Conservation (phyloP, 2,888 invertebrate species). For the Drosophila percnosoma region DNA sequence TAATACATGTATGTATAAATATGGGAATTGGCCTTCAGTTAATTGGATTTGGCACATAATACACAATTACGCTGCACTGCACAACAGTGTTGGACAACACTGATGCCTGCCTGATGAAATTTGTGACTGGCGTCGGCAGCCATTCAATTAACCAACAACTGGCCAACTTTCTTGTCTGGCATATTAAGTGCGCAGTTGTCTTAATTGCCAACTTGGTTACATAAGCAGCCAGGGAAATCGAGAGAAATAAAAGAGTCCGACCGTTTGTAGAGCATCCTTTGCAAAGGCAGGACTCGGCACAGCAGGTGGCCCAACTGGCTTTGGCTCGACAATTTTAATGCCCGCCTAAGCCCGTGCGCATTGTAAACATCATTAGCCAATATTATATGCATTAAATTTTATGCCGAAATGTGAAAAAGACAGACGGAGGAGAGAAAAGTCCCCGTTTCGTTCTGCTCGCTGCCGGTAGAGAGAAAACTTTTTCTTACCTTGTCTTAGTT, state of each 20-base stretch:
- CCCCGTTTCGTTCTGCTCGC: constrained; percentile 4
- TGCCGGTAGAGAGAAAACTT: constrained; percentile 59
- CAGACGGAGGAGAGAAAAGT: constrained; percentile 33
- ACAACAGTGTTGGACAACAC: constrained; percentile 16
- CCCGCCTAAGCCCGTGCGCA: constrained; percentile 80
- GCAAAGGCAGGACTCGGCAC: constrained; percentile 21
- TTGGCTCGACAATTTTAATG: constrained; percentile 82
- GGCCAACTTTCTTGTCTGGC: constrained; percentile 39
- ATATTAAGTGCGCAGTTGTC: constrained; percentile 58
- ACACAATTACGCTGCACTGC: constrained; percentile 7
- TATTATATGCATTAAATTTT: constrained; percentile 85
- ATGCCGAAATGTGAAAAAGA: constrained; percentile 74
- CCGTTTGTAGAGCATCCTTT: background rate
- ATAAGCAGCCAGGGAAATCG: constrained; percentile 42
- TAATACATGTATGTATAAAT: background rate
- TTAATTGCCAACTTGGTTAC: constrained; percentile 57
- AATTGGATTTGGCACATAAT: constrained; percentile 2
- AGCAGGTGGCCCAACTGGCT: constrained; percentile 80
- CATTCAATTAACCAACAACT: constrained; percentile 52
- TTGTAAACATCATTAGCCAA: constrained; percentile 85
- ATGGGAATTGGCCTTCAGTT: background rate
- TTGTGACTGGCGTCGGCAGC: constrained; percentile 18
- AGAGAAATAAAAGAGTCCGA: constrained; percentile 28
- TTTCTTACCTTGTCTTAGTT: constrained; percentile 70
- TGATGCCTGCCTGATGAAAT: background rate